A percentile compares a stretch with the other conserved stretches of the same genome.
Conservation (phyloP, 2,797 vertebrate species). For the Balearica regulorum region DNA sequence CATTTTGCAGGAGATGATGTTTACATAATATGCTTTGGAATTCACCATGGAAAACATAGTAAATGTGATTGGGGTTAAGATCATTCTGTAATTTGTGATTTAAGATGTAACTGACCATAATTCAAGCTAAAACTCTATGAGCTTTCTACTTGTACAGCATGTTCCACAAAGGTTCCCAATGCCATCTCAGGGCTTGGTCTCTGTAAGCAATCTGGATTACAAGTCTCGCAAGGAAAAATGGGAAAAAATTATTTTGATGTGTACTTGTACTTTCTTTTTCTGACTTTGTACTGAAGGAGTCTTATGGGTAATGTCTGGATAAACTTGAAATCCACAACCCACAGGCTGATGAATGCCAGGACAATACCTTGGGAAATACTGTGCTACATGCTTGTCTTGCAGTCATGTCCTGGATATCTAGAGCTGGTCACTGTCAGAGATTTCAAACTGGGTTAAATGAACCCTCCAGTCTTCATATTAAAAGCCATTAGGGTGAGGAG, state of each 20-base stretch:
- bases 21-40: slow-evolving; percentile 34
- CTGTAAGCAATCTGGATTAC: background rate
- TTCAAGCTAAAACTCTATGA: background rate
- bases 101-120: background rate
- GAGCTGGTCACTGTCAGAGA: background rate
- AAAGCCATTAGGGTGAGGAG: background rate
- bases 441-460: background rate
- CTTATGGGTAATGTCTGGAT: background rate
- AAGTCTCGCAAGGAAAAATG: background rate
- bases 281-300: background rate
- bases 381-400: background rate
- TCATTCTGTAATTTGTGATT: background rate
- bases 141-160: background rate
- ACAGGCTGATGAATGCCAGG: background rate
- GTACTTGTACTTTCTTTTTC: background rate
- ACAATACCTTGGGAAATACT: background rate
- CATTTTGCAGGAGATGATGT: background rate
- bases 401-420: background rate
- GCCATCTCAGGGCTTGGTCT: background rate
- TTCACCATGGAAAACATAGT: background rate
- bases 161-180: background rate
- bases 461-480: background rate
- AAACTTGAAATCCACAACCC: background rate
- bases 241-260: background rate
- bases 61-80: background rate